These are phyloP conservation scores for Burhinus oedicnemus DNA, from an alignment of 2,113 vertebrate genomes.

Conservation along the genomic window DNA sequence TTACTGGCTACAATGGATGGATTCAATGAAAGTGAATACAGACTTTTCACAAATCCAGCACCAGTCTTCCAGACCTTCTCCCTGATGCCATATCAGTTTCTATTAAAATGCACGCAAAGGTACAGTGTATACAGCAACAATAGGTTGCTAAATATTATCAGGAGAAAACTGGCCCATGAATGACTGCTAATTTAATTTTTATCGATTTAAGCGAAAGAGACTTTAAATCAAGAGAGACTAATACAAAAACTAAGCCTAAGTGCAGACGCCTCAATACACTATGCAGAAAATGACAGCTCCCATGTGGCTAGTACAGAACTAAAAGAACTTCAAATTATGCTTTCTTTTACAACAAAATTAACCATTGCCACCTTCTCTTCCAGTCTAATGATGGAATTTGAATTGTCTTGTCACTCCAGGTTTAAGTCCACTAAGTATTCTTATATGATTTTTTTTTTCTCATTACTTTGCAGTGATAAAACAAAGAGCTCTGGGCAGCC, in stretches of 20 bases:
- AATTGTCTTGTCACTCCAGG: constrained; percentile 19
- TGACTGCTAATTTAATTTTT: constrained; percentile 64
- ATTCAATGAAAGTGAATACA: not conserved
- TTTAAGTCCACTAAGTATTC: constrained; percentile 45
- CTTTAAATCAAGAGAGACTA: constrained; percentile 50
- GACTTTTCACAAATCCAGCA: not conserved
- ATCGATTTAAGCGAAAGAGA: constrained; percentile 55
- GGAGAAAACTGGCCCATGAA: not conserved
- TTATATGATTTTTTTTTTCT: not conserved
- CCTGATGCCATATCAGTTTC: not conserved
- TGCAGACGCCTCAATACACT: constrained; percentile 61
- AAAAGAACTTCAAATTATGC: constrained; percentile 52
- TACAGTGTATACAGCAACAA: not conserved
- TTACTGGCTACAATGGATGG: not conserved
- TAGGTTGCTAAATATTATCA: not conserved
- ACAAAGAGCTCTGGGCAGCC: not conserved
- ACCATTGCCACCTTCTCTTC: constrained; percentile 32
- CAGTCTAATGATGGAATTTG: not conserved
- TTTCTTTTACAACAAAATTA: constrained; percentile 52
- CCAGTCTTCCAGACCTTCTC: not conserved
- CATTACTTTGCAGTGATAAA: constrained; percentile 2
- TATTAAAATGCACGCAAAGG: not conserved
- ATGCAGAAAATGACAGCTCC: constrained; percentile 63
- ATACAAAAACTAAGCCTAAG: constrained; percentile 56
- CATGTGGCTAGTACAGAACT: constrained; percentile 33